These are phyloP conservation scores for Yponomeuta evonymella DNA, from an alignment of 2,888 invertebrate species.

Conservation along the genomic window DNA sequence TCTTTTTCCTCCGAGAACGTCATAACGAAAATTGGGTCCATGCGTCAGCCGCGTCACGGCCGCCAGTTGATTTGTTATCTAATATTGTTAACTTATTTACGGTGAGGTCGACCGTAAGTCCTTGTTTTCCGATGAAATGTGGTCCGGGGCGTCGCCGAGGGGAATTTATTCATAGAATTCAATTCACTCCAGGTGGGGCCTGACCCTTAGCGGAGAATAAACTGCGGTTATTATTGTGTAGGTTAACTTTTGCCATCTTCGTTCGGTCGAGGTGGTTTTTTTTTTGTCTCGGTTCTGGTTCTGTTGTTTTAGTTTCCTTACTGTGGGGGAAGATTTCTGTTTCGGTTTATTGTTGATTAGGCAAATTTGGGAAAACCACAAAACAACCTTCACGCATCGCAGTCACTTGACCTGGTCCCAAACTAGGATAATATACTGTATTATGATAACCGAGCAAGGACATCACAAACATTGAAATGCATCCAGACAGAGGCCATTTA, in stretches of 20 bases:
- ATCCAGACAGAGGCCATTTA: too few relatives aligned
- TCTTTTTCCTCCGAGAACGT: neutral
- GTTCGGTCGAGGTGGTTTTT: neutral
- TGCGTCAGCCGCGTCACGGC: neutral
- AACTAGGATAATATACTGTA: too few relatives aligned
- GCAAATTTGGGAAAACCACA: too few relatives aligned
- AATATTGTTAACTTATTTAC: conserved; percentile 67
- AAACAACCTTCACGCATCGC: too few relatives aligned
- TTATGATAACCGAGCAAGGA: too few relatives aligned
- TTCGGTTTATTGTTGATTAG: too few relatives aligned
- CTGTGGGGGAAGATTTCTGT: too few relatives aligned
- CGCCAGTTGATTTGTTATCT: conserved; percentile 56
- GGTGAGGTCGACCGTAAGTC: conserved; percentile 56
- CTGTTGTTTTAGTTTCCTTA: neutral
- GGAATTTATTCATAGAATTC: conserved; percentile 70
- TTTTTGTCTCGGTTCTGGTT: neutral
- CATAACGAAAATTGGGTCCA: neutral
- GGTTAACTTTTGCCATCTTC: conserved; percentile 49
- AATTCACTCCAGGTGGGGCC: conserved; percentile 67
- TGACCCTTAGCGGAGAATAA: conserved; percentile 68
- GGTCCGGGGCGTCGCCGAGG: conserved; percentile 37
- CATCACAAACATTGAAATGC: too few relatives aligned
- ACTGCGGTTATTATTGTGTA: conserved; percentile 54
- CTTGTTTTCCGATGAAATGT: conserved; percentile 67
- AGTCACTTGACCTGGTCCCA: too few relatives aligned